Evolutionary conservation across 2,113 vertebrate genomes (phyloP).

Genomic region (Pavo muticus): DNA sequence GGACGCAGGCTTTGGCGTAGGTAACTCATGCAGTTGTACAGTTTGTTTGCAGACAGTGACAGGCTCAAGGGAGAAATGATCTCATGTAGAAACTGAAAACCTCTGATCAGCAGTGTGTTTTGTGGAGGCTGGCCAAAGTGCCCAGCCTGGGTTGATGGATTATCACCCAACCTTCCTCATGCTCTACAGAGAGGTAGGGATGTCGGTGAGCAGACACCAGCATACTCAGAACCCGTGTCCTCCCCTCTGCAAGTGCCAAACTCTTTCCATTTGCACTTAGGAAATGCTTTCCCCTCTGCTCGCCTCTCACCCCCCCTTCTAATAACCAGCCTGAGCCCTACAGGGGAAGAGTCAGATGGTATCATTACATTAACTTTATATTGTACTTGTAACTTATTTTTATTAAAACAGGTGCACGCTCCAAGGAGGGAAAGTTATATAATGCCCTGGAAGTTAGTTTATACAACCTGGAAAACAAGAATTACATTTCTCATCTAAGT

Average conservation of each 20-base stretch:
- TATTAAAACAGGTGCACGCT: neutral
- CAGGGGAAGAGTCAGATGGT: neutral
- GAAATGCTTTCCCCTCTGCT: neutral
- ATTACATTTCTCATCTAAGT: neutral
- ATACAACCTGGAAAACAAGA: neutral
- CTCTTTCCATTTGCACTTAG: neutral
- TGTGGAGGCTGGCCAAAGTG: neutral
- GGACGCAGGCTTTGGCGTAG: neutral
- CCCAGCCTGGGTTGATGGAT: neutral
- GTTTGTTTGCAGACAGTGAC: neutral
- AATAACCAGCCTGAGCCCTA: neutral
- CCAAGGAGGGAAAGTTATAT: neutral
- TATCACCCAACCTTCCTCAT: rapidly evolving
- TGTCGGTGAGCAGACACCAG: neutral
- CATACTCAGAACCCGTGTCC: rapidly evolving
- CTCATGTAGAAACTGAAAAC: neutral
- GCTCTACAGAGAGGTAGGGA: neutral
- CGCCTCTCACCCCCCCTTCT: neutral
- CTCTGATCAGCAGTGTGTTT: neutral
- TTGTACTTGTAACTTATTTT: neutral
- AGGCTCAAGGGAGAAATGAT: neutral
- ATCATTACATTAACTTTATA: neutral
- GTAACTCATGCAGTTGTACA: neutral
- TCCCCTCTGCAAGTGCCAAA: neutral
- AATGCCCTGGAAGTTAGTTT: neutral